These are phyloP conservation scores for Lytechinus variegatus DNA, from an alignment of 35 echinoderm and acorn worm species.

Conservation along the genomic window DNA sequence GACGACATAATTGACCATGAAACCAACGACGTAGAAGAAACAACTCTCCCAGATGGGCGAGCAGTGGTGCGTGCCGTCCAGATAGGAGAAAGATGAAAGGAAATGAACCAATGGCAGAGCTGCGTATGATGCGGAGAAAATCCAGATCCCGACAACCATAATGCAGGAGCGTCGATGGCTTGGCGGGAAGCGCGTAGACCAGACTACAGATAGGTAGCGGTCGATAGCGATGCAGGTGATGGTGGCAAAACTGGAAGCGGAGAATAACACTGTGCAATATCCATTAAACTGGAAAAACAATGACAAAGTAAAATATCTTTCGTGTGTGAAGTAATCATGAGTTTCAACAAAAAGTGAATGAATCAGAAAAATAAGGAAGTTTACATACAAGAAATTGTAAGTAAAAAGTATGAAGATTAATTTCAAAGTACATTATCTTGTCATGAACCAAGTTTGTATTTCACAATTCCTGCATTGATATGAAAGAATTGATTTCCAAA, in stretches of 20 bases:
- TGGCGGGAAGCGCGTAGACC: slow-evolving; percentile 39
- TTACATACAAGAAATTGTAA: too few relatives aligned
- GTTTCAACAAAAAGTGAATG: too few relatives aligned
- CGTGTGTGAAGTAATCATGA: too few relatives aligned
- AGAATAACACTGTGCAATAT: neutral
- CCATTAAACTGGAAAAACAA: slow-evolving; percentile 17
- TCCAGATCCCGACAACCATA: slow-evolving; percentile 17
- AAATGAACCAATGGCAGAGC: neutral
- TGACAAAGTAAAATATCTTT: neutral
- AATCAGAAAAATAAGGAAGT: too few relatives aligned
- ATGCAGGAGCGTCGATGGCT: neutral
- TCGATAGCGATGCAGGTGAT: slow-evolving; percentile 40
- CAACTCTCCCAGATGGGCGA: slow-evolving; percentile 14
- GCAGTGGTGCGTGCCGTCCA: slow-evolving; percentile 9
- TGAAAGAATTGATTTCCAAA: too few relatives aligned
- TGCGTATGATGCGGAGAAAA: neutral
- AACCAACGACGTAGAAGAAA: slow-evolving; percentile 36
- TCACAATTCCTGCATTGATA: too few relatives aligned
- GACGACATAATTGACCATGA: slow-evolving; percentile 23
- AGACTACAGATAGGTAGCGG: slow-evolving; percentile 44
- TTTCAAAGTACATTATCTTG: too few relatives aligned
- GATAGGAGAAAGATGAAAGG: neutral
- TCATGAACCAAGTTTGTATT: too few relatives aligned
- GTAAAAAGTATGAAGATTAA: too few relatives aligned
- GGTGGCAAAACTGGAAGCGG: neutral